Evolutionary conservation across 2,888 invertebrate species (phyloP), one percentile per base, ranked within the genome.

Genomic region (Apamea sordens): DNA sequence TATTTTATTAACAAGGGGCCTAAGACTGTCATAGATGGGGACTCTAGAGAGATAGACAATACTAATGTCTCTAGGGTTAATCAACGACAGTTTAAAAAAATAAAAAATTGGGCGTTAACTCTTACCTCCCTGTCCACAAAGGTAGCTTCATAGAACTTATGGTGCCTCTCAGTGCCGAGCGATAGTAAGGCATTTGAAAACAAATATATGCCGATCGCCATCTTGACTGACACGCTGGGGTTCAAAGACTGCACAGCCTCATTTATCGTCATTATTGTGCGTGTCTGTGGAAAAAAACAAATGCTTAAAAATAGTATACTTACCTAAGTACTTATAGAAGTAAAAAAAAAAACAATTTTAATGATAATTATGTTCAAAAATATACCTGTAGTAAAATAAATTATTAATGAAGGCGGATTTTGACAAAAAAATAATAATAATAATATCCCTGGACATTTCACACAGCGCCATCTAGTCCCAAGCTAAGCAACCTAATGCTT

Each of bases 161-260:
- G 94, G 91, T 98, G 98, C 64, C 98, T 96, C 89, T 98, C 98
- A 0, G 98, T 98, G 72, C 98, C 98, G 87, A 98, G 97, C 3
- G 98, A 98, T 0, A 98, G 95, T 32, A 98, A 93, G 0, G 98
- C 98, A 93, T 98, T 98, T 56, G 98, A 98, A 90, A 98, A 98
- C 41, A 98, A 94, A 85, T 98, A 98, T 82, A 98, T 97, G 1
- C 98, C 98, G 32, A 98, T 96, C 0, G 98, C 98, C 92, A 98
- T 98, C 93, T 98, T 98, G 3, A 98, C 98, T 0, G 98, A 98
- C 10, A 98, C 97, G 88, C 98, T 98, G 0, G 98, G 98, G 90
- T 98, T 98, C 56, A 98, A 94, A 32, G 97, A 97, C 89, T 98
- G 98, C 47, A 98, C 95, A 0, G 98, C 98, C 93, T 98, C 98